phyloP scores from a whole-genome alignment of 2,888 invertebrate species.

The Orchestes rusci region DNA sequence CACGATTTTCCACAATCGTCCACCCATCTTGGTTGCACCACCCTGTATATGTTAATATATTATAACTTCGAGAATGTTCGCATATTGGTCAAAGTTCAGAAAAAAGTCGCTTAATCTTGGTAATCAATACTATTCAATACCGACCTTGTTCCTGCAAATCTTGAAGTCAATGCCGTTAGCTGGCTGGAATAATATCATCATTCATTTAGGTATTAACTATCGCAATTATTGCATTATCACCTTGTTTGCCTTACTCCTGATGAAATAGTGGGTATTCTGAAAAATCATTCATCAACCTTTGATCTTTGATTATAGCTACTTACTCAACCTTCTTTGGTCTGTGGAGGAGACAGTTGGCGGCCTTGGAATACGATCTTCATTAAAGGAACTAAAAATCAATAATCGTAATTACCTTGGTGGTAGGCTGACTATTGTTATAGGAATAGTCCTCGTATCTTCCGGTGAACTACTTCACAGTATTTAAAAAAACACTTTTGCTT shows the following conservation, averaged over 20 bases:
- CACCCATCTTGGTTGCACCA: no score
- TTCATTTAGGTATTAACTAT: conserved; percentile 1
- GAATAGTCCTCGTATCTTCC: conserved; percentile 1
- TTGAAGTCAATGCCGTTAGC: conserved; percentile 29
- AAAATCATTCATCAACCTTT: no score
- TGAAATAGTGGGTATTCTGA: not conserved
- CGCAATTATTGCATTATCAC: not conserved
- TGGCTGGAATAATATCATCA: conserved; percentile 28
- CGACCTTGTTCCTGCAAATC: conserved; percentile 30
- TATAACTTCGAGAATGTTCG: no score
- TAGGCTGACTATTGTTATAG: conserved; percentile 11
- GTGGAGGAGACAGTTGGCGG: no score
- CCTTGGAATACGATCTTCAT: no score
- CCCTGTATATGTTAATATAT: no score
- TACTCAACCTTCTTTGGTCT: no score
- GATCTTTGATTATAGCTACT: no score
- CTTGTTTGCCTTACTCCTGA: no score
- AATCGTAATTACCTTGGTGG: conserved; percentile 17
- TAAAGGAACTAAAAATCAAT: no score
- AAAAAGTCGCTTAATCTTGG: conserved; percentile 5
- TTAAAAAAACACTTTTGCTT: no score
- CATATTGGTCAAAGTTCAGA: not conserved
- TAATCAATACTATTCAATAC: conserved; percentile 1
- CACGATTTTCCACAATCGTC: no score
- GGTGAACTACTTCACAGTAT: conserved; percentile 5